Conservation (phyloP, 2,888 invertebrate genomes). For the Lasioglossum vierecki region DNA sequence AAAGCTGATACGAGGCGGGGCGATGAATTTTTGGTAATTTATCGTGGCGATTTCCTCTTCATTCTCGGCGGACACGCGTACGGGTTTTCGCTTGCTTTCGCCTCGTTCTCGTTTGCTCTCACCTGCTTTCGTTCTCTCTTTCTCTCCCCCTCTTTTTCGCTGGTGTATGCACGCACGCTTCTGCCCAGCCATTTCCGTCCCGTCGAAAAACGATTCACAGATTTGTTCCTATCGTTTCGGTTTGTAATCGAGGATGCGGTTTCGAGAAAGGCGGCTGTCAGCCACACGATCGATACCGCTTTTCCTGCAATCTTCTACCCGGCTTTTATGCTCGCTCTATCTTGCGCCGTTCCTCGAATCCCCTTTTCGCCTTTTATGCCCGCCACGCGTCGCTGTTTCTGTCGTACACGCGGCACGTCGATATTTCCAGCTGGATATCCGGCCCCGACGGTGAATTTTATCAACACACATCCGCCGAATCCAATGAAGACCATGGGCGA, state of each 20-base stretch:
- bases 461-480: slow-evolving; percentile 40
- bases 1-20: not conserved
- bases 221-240: slow-evolving; percentile 37
- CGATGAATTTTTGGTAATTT: slow-evolving; percentile 11
- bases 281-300: slow-evolving; percentile 53
- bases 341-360: slow-evolving; percentile 36
- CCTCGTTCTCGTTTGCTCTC: not conserved
- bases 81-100: not conserved
- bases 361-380: slow-evolving; percentile 28
- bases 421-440: slow-evolving; percentile 39
- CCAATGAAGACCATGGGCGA: slow-evolving; percentile 15
- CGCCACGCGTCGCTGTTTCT: slow-evolving; percentile 13
- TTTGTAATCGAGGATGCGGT: slow-evolving; percentile 54
- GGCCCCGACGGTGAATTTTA: slow-evolving; percentile 15
- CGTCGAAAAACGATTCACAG: slow-evolving; percentile 33
- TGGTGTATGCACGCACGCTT: not conserved
- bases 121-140: not conserved
- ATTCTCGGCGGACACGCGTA: not conserved
- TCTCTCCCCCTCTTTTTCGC: not conserved
- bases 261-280: slow-evolving; percentile 59
- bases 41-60: slow-evolving; percentile 9
- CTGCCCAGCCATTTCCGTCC: not conserved
- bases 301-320: slow-evolving; percentile 48
- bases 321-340: slow-evolving; percentile 45
- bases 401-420: slow-evolving; percentile 38